phyloP scores from a whole-genome alignment of 2,888 invertebrate genomes.

The Rugalucina vietnamica region DNA sequence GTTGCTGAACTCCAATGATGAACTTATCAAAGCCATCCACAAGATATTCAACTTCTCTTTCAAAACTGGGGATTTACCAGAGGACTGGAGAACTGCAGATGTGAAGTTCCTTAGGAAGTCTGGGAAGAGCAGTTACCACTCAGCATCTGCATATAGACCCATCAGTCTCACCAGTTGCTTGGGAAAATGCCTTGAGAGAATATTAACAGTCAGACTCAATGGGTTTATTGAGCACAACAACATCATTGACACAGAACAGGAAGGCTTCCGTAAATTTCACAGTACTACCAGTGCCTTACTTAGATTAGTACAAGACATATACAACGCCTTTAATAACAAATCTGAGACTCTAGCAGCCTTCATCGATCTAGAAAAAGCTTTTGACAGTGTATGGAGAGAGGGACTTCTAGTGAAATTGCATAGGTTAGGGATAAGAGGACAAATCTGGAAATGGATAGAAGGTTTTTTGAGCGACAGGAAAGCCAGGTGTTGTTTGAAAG shows the following conservation, averaged over 20 bases:
- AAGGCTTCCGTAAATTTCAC: constrained; percentile 23
- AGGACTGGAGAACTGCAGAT: constrained; percentile 18
- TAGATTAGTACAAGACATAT: constrained; percentile 10
- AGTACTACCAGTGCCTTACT: constrained; percentile 19
- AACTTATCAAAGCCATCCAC: neutral
- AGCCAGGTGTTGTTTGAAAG: neutral
- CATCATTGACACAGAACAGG: constrained; percentile 17
- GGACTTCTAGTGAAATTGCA: constrained; percentile 25
- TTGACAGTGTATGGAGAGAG: constrained; percentile 40
- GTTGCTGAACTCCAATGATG: neutral
- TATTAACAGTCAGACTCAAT: too few species aligned
- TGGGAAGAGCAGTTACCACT: constrained; percentile 18
- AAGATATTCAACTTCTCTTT: constrained; percentile 15
- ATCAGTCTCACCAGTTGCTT: constrained; percentile 36
- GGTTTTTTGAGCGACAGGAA: constrained; percentile 13
- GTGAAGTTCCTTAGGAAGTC: constrained; percentile 29
- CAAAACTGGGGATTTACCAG: constrained; percentile 1
- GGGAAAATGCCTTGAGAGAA: too few species aligned
- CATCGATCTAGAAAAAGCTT: constrained; percentile 41
- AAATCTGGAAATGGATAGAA: constrained; percentile 19
- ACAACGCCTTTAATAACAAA: constrained; percentile 26
- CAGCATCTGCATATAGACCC: constrained; percentile 18
- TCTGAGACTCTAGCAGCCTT: constrained; percentile 10
- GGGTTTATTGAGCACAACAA: constrained; percentile 15
- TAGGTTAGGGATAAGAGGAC: constrained; percentile 17